Base-by-base conservation (phyloP, 2,888 invertebrate species). In the Drosophila tanythrix region DNA sequence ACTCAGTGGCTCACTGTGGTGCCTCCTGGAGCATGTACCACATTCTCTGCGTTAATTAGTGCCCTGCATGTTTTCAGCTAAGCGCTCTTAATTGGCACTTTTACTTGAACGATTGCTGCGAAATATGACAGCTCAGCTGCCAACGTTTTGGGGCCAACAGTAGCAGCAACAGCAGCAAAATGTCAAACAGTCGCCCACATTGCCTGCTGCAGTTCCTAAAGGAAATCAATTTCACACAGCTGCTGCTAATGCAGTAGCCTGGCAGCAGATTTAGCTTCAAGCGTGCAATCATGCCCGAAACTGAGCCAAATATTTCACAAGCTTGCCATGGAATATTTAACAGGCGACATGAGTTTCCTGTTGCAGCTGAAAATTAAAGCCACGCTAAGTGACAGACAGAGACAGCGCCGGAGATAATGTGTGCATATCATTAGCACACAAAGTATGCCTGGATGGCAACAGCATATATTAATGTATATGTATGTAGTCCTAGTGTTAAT, bases 31-130 rank as follows among this genome's bases (percentile, higher is more conserved):
- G 25, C 61, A 18, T 33, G 58, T 25, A 31, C 73, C 78, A 60
- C 82, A 83, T 83, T 87, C 75, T 76, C 65, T 61, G 63, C 55
- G 78, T 70, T 85, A 85, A 85, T 85, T 88, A 83, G 79, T 71
- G 79, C 67, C 63, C 58, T 58, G 81, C 70, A 66, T 65, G 40
- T 66, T 75, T 68, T 48, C 25, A 40, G 79, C 73, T 71, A 66
- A 88, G 70, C 75, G 31, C 21, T 82, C 78, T 85, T 85, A 88
- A 85, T 88, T 88, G 85, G 80, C 80, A 88, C 88, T 85, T 85
- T 85, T 85, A 85, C 86, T 75, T 65, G 69, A 56, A 48, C 66
- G 82, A 78, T 82, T 81, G 84, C 78, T 72, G 78, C 71, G 53
- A 80, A 85, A 85, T 85, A 86, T 85, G 85, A 85, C 85, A 85